These are phyloP conservation scores for Tapirus indicus DNA, from an alignment of 2,797 vertebrate genomes.

Conservation along the genomic window DNA sequence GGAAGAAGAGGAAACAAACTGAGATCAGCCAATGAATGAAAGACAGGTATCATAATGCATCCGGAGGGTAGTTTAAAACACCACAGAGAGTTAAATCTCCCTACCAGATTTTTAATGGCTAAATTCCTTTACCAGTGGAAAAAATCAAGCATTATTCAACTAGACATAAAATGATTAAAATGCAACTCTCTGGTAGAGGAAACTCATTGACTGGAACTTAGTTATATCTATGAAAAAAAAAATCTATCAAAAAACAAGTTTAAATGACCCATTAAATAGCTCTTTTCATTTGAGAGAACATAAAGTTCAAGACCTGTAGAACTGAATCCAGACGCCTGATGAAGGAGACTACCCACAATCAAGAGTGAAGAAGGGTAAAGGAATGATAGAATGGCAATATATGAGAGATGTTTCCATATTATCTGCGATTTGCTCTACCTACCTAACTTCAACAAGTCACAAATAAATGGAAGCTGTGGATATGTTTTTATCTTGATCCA, in stretches of 20 bases:
- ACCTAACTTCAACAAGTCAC: background rate
- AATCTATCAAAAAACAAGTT: background rate
- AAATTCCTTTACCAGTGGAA: conserved; percentile 7
- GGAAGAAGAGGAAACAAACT: background rate
- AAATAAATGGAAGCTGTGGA: conserved; percentile 25
- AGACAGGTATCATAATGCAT: background rate
- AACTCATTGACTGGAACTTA: background rate
- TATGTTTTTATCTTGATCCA: background rate
- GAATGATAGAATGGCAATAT: background rate
- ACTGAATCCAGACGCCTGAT: background rate
- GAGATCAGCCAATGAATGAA: background rate
- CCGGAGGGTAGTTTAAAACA: background rate
- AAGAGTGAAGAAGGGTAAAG: background rate
- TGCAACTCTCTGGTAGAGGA: background rate
- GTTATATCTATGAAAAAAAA: background rate
- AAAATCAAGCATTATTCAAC: background rate
- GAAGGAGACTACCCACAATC: background rate
- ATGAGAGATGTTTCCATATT: background rate
- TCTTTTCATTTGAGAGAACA: background rate
- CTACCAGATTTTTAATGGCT: background rate
- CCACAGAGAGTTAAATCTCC: background rate
- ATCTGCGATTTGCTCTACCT: background rate
- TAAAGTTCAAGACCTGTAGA: background rate
- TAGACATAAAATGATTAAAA: background rate
- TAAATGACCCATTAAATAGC: background rate